Conservation (phyloP, 2,113 vertebrate species). For the Syngnathus floridae region DNA sequence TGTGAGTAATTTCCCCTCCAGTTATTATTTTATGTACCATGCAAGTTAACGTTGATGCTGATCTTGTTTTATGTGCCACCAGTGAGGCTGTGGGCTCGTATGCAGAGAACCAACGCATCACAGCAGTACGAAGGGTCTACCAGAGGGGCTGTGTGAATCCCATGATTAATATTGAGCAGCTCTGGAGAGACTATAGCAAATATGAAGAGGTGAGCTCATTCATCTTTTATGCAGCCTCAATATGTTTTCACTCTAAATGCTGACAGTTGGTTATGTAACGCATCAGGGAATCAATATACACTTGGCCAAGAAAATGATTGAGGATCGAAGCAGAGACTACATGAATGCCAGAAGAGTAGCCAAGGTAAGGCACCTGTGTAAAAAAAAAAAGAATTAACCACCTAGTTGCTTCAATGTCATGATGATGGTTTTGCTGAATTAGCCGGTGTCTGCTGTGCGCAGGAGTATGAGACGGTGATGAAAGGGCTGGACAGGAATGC, state of each 20-base stretch:
- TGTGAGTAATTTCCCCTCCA: conserved; percentile 76
- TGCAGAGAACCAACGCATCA: conserved; percentile 98
- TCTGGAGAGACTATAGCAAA: conserved; percentile 99
- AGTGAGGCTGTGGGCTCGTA: conserved; percentile 98
- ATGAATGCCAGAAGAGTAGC: conserved; percentile 98
- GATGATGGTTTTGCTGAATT: conserved; percentile 3
- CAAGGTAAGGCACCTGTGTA: conserved; percentile 73
- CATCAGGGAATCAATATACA: conserved; percentile 95
- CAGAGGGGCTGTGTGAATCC: conserved; percentile 98
- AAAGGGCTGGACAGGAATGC: conserved; percentile 96
- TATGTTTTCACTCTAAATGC: background rate
- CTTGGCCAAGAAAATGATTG: conserved; percentile 99
- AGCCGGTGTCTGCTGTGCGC: conserved; percentile 38
- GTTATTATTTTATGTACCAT: background rate
- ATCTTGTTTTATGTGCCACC: conserved; percentile 20
- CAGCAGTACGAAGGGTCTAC: conserved; percentile 94
- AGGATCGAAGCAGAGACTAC: conserved; percentile 98
- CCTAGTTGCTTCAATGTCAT: background rate
- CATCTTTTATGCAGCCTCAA: too few species aligned
- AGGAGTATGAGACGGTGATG: conserved; percentile 99
- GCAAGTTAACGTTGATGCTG: background rate
- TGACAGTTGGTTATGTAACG: conserved; percentile 4
- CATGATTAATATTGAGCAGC: conserved; percentile 99
- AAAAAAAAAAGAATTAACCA: background rate
- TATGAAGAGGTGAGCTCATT: conserved; percentile 88